Percentiles rank a stretch among this genome's conserved stretches.
Conservation (phyloP, 2,888 invertebrate species). For the Lycia hirtaria region DNA sequence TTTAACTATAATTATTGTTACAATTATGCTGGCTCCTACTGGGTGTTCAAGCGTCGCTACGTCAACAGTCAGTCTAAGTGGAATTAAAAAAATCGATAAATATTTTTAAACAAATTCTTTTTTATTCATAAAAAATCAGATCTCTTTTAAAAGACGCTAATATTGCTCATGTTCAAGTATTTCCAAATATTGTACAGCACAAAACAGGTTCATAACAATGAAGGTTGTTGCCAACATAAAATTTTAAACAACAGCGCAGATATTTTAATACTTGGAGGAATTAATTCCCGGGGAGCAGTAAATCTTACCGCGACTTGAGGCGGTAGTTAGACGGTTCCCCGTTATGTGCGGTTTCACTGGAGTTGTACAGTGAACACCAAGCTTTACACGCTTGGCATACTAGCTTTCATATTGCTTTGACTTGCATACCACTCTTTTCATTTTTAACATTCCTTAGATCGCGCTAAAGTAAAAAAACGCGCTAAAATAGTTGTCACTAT, state of each 20-base stretch:
- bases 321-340: constrained; percentile 37
- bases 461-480: too few species aligned
- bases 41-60: too few species aligned
- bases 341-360: constrained; percentile 40
- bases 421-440: too few species aligned
- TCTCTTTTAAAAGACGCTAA: not conserved
- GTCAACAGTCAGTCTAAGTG: too few species aligned
- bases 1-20: too few species aligned
- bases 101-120: not conserved
- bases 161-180: not conserved
- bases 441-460: too few species aligned
- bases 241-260: constrained; percentile 35
- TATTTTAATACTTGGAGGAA: constrained; percentile 42
- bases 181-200: constrained; percentile 17
- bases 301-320: constrained; percentile 37
- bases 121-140: not conserved
- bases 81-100: not conserved
- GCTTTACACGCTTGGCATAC: constrained; percentile 19
- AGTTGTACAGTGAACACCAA: constrained; percentile 11
- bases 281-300: constrained; percentile 39
- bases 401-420: too few species aligned
- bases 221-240: constrained; percentile 35
- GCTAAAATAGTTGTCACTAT: too few species aligned
- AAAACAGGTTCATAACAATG: constrained; percentile 31
- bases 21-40: too few species aligned